These are phyloP conservation scores for Eumerus sabulonum DNA, from an alignment of 2,888 invertebrate species.

Conservation along the genomic window DNA sequence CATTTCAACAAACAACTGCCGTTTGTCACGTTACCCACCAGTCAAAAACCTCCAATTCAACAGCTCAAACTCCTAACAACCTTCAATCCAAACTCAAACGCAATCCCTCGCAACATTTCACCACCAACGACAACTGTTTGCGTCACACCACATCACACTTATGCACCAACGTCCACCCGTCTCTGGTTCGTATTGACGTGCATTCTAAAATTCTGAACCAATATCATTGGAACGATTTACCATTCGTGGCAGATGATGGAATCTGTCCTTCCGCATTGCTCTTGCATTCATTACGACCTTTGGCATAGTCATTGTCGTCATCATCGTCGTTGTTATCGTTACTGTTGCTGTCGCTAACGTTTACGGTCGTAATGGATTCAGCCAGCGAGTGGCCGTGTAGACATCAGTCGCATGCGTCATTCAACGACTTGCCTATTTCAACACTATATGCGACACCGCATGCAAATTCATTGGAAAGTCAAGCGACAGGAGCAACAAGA, in stretches of 20 bases:
- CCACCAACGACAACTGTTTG: too few relatives aligned
- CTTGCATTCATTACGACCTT: too few relatives aligned
- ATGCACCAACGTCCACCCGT: too few relatives aligned
- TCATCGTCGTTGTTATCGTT: constrained; percentile 8
- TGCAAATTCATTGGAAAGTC: constrained; percentile 48
- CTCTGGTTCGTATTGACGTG: too few relatives aligned
- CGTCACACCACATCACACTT: too few relatives aligned
- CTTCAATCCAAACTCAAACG: constrained; percentile 19
- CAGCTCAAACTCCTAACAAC: not conserved
- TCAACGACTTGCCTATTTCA: not conserved
- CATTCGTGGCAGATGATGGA: constrained; percentile 6
- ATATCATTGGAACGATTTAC: constrained; percentile 45
- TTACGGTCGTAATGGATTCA: constrained; percentile 2
- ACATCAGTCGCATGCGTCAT: too few relatives aligned
- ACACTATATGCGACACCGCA: constrained; percentile 38
- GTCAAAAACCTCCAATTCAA: too few relatives aligned
- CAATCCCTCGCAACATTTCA: too few relatives aligned
- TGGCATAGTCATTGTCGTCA: constrained; percentile 11
- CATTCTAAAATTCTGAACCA: constrained; percentile 5
- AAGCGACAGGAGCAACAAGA: not conserved
- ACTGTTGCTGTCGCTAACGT: too few relatives aligned
- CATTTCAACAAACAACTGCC: too few relatives aligned
- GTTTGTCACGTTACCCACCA: too few relatives aligned
- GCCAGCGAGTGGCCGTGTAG: not conserved
- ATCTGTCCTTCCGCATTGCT: not conserved